These are phyloP conservation scores for Marcusenius ussheri DNA, from an alignment of 2,113 vertebrate genomes.

Conservation along the genomic window DNA sequence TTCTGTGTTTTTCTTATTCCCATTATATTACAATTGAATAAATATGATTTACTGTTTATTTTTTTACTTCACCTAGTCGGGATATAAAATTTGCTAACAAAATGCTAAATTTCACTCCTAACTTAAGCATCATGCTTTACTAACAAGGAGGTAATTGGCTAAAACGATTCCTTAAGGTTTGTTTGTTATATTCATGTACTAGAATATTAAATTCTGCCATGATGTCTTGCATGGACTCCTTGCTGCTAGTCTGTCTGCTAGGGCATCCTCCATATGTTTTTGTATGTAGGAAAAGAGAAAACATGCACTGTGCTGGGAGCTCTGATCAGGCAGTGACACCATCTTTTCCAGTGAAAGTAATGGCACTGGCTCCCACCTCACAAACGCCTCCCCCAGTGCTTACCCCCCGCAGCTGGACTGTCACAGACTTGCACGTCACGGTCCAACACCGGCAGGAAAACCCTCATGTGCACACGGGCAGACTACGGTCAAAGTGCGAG, in stretches of 20 bases:
- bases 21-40: neutral
- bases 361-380: neutral
- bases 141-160: neutral
- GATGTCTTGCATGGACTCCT: neutral
- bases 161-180: neutral
- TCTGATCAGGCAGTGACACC: neutral
- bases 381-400: neutral
- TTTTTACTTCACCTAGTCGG: neutral
- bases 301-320: neutral
- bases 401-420: neutral
- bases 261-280: neutral
- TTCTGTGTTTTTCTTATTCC: neutral
- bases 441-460: neutral
- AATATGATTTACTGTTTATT: neutral
- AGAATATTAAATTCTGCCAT: neutral
- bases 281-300: neutral
- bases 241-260: neutral
- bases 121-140: neutral
- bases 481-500: neutral
- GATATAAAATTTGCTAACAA: neutral
- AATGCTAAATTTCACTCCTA: neutral
- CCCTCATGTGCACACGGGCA: neutral
- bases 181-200: neutral
- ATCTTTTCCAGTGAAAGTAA: neutral
- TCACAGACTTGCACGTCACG: neutral